Base-by-base conservation (phyloP, 2,113 vertebrate genomes). In the Maccullochella peelii region DNA sequence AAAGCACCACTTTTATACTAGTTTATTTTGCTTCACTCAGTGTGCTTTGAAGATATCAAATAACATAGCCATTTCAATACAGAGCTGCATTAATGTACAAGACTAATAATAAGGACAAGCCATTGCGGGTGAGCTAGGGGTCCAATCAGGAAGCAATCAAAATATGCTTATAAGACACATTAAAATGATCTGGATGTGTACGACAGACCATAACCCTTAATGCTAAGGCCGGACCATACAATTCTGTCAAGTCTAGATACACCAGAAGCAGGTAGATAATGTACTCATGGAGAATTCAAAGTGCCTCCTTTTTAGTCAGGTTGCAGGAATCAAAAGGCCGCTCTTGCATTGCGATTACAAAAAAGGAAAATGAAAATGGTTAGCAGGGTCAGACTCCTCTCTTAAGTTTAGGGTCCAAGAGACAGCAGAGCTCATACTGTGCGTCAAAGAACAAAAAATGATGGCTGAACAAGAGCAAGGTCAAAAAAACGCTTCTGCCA, bases 321-420 rank as follows among this genome's bases (percentile, higher is more conserved):
- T 89, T 86, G 90, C 89, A 94, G 91, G 93, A 93, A 88, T 88
- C 82, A 84, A 93, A 95, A 95, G 95, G 94, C 94, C 89, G 86
- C 94, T 89, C 89, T 90, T 91, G 88, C 85, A 83, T 69, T 77
- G 57, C 81, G 83, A 85, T 87, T 73, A 85, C 8, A 65, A 54
- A 27, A 57, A 77, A n/a, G 42, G 58, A 71, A 82, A 67, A 81
- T 8, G 79, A 61, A 73, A 69, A 71, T 23, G 40, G 40, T 79
- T 70, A 73, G 77, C 73, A 80, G 75, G 72, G 71, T 87, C 25
- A 55, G 68, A 86, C 49, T 83, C 65, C 36, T 88, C 83, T 82
- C 73, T 62, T n/a, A 16, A 71, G 68, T 63, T 84, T 65, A 73
- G 68, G 69, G 80, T 85, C 68, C 3, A 7, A 85, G 76, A 86